Conservation (phyloP, 2,113 vertebrate species). For the Mus pahari region DNA sequence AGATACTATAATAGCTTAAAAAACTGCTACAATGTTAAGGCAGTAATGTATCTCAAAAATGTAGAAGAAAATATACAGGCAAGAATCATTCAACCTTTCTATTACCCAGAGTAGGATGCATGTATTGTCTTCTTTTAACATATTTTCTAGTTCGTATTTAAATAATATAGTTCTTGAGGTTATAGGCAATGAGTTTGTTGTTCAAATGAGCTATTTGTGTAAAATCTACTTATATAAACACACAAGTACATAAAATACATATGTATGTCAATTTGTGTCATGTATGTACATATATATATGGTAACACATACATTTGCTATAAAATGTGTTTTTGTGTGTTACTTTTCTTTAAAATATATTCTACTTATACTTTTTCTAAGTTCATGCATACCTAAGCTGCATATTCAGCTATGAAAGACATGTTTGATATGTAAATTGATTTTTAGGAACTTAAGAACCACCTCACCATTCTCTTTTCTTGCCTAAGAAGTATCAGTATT, state of each 20-base stretch:
- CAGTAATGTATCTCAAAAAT: background rate
- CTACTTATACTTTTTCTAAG: background rate
- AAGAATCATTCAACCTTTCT: background rate
- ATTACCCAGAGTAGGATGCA: background rate
- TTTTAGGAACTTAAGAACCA: background rate
- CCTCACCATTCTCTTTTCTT: background rate
- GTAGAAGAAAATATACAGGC: background rate
- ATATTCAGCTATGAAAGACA: background rate
- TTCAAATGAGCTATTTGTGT: background rate
- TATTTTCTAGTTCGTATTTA: background rate
- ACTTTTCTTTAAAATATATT: background rate
- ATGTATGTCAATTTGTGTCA: background rate
- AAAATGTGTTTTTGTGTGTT: too few relatives aligned
- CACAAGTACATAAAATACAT: too few relatives aligned
- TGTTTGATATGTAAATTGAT: background rate
- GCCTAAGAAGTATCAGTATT: background rate
- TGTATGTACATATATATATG: background rate
- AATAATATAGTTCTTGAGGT: background rate
- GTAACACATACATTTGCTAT: too few relatives aligned
- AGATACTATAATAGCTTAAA: background rate
- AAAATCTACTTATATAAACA: background rate
- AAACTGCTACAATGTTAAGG: background rate
- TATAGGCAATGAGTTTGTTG: background rate
- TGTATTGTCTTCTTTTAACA: background rate
- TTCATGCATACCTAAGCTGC: background rate